These are phyloP conservation scores for Scaptomyza montana DNA, from an alignment of 1,140 invertebrate species.

Conservation along the genomic window DNA sequence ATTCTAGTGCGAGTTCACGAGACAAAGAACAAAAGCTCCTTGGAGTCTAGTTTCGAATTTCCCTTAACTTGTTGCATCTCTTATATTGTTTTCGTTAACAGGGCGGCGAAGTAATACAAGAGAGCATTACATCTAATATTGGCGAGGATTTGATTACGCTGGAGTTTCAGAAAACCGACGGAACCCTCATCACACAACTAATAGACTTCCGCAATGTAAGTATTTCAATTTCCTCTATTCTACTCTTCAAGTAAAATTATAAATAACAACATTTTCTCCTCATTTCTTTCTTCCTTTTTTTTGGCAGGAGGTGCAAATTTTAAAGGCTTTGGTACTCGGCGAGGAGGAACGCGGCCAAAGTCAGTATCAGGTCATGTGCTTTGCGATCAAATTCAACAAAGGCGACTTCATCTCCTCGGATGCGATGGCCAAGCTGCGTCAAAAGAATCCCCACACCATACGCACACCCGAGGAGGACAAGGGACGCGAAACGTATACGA, in stretches of 20 bases:
- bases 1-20: constrained; percentile 43
- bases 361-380: constrained; percentile 96
- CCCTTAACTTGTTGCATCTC: constrained; percentile 63
- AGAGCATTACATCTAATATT: constrained; percentile 95
- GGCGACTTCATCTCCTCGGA: constrained; percentile 97
- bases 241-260: too few relatives aligned
- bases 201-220: constrained; percentile 97
- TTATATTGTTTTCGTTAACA: constrained; percentile 84
- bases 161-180: constrained; percentile 95
- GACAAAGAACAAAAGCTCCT: background rate
- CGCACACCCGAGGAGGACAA: constrained; percentile 94
- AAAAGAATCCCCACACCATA: constrained; percentile 93
- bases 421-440: constrained; percentile 98
- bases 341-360: constrained; percentile 96
- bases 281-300: constrained; percentile 47
- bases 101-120: constrained; percentile 96
- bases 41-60: constrained; percentile 7
- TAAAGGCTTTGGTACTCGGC: constrained; percentile 95
- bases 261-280: background rate
- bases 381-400: constrained; percentile 94
- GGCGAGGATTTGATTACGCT: constrained; percentile 94
- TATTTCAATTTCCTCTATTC: constrained; percentile 38
- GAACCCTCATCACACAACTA: constrained; percentile 94
- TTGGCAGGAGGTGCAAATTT: constrained; percentile 94
- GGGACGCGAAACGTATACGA: constrained; percentile 90